phyloP scores from a whole-genome alignment of 1,140 invertebrate genomes.

The Drosophila ironensis region DNA sequence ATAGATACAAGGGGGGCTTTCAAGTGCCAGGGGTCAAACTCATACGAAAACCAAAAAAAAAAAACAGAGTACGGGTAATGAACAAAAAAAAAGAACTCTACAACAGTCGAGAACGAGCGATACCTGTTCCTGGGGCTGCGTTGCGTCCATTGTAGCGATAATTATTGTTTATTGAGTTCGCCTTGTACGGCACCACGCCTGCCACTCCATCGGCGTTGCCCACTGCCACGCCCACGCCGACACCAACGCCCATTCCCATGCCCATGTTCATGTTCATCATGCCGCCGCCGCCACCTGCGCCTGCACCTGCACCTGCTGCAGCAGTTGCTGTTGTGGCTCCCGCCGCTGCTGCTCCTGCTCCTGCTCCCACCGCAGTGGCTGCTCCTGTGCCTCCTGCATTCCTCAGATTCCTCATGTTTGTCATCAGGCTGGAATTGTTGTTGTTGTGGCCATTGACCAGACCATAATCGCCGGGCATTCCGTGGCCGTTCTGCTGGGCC shows the following conservation, averaged over 20 bases:
- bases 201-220: conserved; percentile 28
- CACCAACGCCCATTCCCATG: conserved; percentile 7
- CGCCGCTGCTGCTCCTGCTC: neutral
- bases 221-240: conserved; percentile 23
- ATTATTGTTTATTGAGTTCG: conserved; percentile 81
- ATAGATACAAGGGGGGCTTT: no score
- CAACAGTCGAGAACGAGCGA: conserved; percentile 65
- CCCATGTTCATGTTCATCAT: conserved; percentile 18
- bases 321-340: conserved; percentile 15
- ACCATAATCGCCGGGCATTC: conserved; percentile 23
- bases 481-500: conserved; percentile 21
- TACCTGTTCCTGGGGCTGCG: conserved; percentile 76
- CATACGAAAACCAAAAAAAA: neutral
- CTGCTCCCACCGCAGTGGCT: conserved; percentile 1
- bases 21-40: neutral
- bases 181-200: conserved; percentile 69
- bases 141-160: conserved; percentile 82
- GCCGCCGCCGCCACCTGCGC: conserved; percentile 19
- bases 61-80: neutral
- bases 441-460: conserved; percentile 57
- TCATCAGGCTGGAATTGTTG: conserved; percentile 38
- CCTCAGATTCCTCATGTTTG: conserved; percentile 60
- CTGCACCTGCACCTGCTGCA: conserved; percentile 3
- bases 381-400: conserved; percentile 50
- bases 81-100: conserved; percentile 14